Evolutionary conservation across 2,888 invertebrate species (phyloP), one percentile per base, ranked within the genome.

Genomic region (Brachyptera risi): DNA sequence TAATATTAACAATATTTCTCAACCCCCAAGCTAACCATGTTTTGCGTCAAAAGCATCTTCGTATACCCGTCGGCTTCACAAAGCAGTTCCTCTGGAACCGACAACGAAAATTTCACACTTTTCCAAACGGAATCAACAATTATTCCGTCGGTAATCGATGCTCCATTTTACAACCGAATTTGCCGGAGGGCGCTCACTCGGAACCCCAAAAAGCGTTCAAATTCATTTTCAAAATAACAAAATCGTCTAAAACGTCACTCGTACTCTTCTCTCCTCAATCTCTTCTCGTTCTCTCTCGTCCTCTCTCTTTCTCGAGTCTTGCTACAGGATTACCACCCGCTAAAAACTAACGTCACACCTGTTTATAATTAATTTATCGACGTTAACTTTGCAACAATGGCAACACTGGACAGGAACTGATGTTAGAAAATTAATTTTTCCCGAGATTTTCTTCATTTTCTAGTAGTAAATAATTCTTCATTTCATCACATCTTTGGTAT

Each of bases 401-500:
- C 17, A 17, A 21, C 44, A 9, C 31, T 11, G 9, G 19, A 44
- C 44, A 44, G 44, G 44, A 44, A 44, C 44, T 44, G 44, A 44
- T 44, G 44, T 44, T 44, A 44, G 17, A 44, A 44, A 44, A 44
- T 44, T 21, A 2, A 21, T 17, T 15, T 44, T 44, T 44, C 40
- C 40, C 40, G 40, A 38, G 21, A 44, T 44, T 19, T 37, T 56
- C 19, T 37, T 54, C 31, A 31, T 54, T 31, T 19, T 37, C 21
- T 56, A 15, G 15, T 35, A 56, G 56, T 38, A 38, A 56, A 56
- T 37, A 38, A 56, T 54, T 59, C 56, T 54, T 62, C 56, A 35
- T 44, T 59, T 61, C 61, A 63, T 65, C 65, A 63, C 63, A 65
- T 65, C 65, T 65, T 65, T 65, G 65, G 65, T 63, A 65, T 65